phyloP scores from a whole-genome alignment of 2,797 vertebrate species.

The Aulostomus chinensis region DNA sequence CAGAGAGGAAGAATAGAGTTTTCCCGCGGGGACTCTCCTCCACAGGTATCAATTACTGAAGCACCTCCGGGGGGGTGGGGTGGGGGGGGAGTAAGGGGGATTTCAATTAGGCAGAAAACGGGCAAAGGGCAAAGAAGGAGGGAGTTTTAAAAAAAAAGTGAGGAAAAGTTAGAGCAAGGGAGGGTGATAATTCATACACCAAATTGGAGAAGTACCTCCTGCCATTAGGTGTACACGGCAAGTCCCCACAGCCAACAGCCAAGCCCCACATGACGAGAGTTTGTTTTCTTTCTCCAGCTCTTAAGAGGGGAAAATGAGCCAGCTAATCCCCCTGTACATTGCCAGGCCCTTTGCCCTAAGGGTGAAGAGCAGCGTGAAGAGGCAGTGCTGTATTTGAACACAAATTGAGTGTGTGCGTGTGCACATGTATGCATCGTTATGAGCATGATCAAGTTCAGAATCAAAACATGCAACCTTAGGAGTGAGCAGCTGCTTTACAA shows the following conservation, averaged over 20 bases:
- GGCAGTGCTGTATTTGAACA: constrained; percentile 31
- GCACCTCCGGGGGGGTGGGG: constrained; percentile 40
- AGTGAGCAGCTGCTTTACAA: constrained; percentile 22
- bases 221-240: constrained; percentile 44
- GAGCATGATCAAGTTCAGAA: constrained; percentile 20
- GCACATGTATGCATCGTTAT: constrained; percentile 12
- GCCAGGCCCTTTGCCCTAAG: constrained; percentile 43
- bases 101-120: constrained; percentile 66
- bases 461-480: constrained; percentile 35
- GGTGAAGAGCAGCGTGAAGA: constrained; percentile 37
- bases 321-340: constrained; percentile 67
- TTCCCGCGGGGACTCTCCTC: constrained; percentile 40
- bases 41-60: constrained; percentile 72
- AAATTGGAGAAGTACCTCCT: constrained; percentile 34
- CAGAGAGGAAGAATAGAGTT: constrained; percentile 58
- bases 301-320: constrained; percentile 73
- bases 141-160: no score
- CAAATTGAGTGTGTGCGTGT: constrained; percentile 2
- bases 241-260: constrained; percentile 33
- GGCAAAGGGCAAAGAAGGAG: constrained; percentile 18
- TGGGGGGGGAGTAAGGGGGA: constrained; percentile 41
- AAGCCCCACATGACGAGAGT: constrained; percentile 54
- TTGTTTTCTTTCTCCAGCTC: constrained; percentile 69
- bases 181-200: constrained; percentile 44
- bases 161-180: no score